Evolutionary conservation across 2,888 invertebrate species (phyloP).

Genomic region (Gerris lacustris): DNA sequence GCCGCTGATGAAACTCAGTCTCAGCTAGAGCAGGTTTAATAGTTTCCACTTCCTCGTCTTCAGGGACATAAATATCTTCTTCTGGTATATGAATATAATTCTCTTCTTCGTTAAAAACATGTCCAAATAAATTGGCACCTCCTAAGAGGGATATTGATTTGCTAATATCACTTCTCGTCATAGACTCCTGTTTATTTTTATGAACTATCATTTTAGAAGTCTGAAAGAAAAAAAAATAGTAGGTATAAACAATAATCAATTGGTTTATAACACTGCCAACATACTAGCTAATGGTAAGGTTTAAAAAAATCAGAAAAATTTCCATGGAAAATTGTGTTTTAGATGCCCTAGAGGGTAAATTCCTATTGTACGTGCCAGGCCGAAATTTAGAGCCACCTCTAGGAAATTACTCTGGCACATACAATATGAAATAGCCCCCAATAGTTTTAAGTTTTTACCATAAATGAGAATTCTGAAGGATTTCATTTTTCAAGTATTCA

Average conservation of each 20-base stretch:
- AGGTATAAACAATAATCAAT: no score
- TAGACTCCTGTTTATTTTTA: conserved; percentile 25
- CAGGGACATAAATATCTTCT: conserved; percentile 25
- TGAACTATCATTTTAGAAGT: conserved; percentile 24
- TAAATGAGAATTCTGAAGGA: not conserved
- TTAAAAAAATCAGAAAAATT: no score
- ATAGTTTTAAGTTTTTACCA: not conserved
- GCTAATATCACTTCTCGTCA: conserved; percentile 26
- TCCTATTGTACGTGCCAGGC: no score
- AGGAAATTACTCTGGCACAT: no score
- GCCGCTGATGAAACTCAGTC: conserved; percentile 15
- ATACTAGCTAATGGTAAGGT: no score
- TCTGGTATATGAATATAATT: conserved; percentile 24
- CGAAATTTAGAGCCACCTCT: no score
- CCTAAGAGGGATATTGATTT: conserved; percentile 26
- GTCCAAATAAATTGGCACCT: conserved; percentile 24
- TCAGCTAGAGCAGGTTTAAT: conserved; percentile 20
- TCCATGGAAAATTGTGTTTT: no score
- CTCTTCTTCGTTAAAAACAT: conserved; percentile 21
- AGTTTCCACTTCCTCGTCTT: conserved; percentile 25
- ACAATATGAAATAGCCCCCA: no score
- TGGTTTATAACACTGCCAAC: no score
- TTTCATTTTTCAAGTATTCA: not conserved
- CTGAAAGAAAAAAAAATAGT: conserved; percentile 15
- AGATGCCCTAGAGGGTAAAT: no score